phyloP scores from a whole-genome alignment of 2,888 invertebrate species.

The Yponomeuta sedellus region DNA sequence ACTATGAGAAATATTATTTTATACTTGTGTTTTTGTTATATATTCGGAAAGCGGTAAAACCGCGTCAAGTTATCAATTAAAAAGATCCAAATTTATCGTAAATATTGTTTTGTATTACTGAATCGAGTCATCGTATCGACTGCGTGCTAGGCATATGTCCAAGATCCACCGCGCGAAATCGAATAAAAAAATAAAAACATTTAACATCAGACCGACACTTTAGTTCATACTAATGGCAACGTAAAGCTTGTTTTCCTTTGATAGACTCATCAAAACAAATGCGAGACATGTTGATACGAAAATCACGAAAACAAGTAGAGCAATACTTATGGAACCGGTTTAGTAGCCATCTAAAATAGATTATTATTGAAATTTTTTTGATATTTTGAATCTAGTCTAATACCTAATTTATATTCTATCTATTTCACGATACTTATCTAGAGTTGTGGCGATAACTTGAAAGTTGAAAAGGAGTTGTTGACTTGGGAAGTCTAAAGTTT shows the following conservation, averaged over 20 bases:
- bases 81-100: too few relatives aligned
- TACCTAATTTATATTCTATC: neutral
- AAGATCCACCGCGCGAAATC: neutral
- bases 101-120: too few relatives aligned
- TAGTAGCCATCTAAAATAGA: neutral
- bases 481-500: too few relatives aligned
- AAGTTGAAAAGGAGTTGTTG: neutral
- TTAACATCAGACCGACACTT: neutral
- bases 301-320: neutral
- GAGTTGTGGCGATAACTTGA: neutral
- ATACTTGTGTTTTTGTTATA: too few relatives aligned
- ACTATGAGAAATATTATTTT: too few relatives aligned
- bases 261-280: neutral
- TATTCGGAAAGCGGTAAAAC: too few relatives aligned
- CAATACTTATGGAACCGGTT: neutral
- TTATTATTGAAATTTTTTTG: constrained; percentile 2
- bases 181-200: neutral
- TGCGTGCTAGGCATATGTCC: too few relatives aligned
- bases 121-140: too few relatives aligned
- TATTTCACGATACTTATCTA: neutral
- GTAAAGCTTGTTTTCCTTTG: neutral
- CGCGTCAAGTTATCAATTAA: too few relatives aligned
- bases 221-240: neutral
- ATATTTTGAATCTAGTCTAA: neutral
- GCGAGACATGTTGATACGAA: neutral